A percentile compares a stretch with the other conserved stretches of the same genome.
Conservation (phyloP, 2,888 invertebrate genomes). For the Xestia sexstrigata region DNA sequence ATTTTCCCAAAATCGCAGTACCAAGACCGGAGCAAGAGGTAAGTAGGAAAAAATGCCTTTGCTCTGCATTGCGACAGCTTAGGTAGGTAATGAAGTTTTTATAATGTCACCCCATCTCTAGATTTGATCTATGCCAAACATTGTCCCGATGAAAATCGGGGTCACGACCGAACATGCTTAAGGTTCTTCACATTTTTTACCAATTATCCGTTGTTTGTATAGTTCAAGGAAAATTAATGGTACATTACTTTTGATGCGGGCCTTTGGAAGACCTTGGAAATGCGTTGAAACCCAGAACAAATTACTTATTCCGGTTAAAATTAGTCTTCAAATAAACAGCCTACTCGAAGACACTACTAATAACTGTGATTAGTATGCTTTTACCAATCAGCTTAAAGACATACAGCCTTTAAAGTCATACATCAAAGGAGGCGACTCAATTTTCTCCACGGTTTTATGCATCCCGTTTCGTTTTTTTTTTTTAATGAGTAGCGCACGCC, state of each 20-base stretch:
- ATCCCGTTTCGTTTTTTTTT: conserved; percentile 61
- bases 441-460: conserved; percentile 47
- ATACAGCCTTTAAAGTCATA: conserved; percentile 5
- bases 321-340: conserved; percentile 8
- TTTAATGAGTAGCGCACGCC: conserved; percentile 65
- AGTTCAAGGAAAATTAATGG: conserved; percentile 37
- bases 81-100: background rate
- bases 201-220: conserved; percentile 15
- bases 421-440: conserved; percentile 44
- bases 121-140: background rate
- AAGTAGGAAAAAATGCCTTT: background rate
- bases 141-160: background rate
- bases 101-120: background rate
- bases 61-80: background rate
- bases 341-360: conserved; percentile 5
- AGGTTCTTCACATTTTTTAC: conserved; percentile 16
- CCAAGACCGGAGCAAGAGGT: background rate
- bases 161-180: background rate
- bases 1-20: background rate
- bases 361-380: conserved; percentile 45
- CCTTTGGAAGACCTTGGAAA: background rate
- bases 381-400: conserved; percentile 17
- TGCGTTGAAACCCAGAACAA: conserved; percentile 17
- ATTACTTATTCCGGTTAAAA: conserved; percentile 10
- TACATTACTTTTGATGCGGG: conserved; percentile 9